A percentile compares a stretch with the other conserved stretches of the same genome.
phyloP scores from a whole-genome alignment of 2,797 vertebrate species.

The Hydrophis major region DNA sequence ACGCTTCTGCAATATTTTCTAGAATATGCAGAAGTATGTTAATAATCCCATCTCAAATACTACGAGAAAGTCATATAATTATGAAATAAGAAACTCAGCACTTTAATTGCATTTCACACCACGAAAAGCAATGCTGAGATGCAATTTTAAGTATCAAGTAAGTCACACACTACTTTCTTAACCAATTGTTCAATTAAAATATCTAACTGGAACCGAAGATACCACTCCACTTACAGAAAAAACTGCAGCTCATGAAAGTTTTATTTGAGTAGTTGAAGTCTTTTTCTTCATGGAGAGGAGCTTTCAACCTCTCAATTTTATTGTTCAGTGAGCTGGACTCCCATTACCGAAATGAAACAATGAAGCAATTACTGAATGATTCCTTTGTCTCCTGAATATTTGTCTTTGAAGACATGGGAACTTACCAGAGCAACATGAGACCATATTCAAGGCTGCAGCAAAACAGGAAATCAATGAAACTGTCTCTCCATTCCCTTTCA shows the following conservation, averaged over 20 bases:
- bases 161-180: constrained; percentile 52
- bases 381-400: not conserved
- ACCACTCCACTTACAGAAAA: not conserved
- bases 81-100: constrained; percentile 58
- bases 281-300: not conserved
- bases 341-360: not conserved
- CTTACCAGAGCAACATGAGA: not conserved
- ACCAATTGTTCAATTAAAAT: constrained; percentile 69
- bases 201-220: constrained; percentile 1
- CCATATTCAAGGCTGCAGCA: not conserved
- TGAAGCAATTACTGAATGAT: not conserved
- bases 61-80: not conserved
- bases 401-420: not conserved
- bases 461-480: not conserved
- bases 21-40: constrained; percentile 5
- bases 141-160: constrained; percentile 54
- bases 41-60: constrained; percentile 34
- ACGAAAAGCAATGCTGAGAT: constrained; percentile 61
- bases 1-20: not conserved
- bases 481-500: not conserved
- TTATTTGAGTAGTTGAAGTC: not conserved
- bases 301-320: constrained; percentile 54
- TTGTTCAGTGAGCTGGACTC: constrained; percentile 51
- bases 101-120: constrained; percentile 72
- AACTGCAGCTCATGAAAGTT: not conserved